Base-by-base conservation (phyloP, 2,113 vertebrate species). In the Carlito syrichta region DNA sequence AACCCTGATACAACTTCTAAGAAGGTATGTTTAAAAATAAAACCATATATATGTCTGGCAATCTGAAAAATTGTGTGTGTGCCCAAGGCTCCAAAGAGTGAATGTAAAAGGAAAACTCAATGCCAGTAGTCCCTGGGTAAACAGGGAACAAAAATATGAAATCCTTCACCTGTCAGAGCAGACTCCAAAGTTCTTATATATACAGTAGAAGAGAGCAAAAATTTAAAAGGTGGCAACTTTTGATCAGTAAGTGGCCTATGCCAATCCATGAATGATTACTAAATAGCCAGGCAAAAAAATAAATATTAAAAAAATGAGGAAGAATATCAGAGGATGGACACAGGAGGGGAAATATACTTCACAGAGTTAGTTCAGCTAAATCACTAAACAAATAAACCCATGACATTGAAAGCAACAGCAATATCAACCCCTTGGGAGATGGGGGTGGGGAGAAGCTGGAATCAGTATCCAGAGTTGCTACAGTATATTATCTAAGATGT, bases 291-390 rank as follows among this genome's bases (percentile, higher is more conserved):
- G 1, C 30, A 56, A 56, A 81, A 90, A 74, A 52, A 38, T 86
- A 86, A 13, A 12, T 52, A 62, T 7, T 16, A 22, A 91, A 85
- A 74, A 71, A 38, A 35, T n/a, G 62, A 50, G 16, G 32, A 88
- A 9, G 22, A 8, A 79, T 35, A 69, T 68, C 60, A 86, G 56
- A 71, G 25, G 43, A 7, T 74, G 1, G 3, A 52, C 86, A 89
- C n/a, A 71, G n/a, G 58, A 43, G 9, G 38, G 14, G 56, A 79
- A 86, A 6, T 60, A 16, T n/a, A 86, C 3, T 78, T 74, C 66
- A 73, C 9, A 73, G 54, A 93, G 14, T 93, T 69, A 76, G 56
- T 93, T 96, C 19, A 94, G 58, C 56, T 76, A 91, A 94, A 20
- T 90, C n/a, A 60, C n/a, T 81, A 86, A 68, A 63, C 45, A 71